Conservation (phyloP, 1,140 invertebrate genomes). For the Amphibalanus amphitrite region DNA sequence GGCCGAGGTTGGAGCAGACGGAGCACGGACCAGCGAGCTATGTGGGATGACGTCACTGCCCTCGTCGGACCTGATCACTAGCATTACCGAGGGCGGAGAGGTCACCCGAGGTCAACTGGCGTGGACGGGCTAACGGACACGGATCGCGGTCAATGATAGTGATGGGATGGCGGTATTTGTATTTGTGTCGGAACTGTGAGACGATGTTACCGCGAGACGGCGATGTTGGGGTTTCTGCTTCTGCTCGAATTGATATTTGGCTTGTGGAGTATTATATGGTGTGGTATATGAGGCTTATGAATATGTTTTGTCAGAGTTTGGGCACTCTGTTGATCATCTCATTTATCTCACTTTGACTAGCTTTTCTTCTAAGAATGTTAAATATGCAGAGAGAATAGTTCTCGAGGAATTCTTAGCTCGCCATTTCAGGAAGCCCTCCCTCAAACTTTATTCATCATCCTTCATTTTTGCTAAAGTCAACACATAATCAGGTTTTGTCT, state of each 20-base stretch:
- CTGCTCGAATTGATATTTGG: no score
- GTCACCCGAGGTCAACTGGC: neutral
- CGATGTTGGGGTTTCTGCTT: no score
- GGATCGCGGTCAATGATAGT: neutral
- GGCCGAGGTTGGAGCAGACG: neutral
- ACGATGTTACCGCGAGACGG: no score
- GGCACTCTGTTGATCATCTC: no score
- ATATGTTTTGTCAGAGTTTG: no score
- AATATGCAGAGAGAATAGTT: no score
- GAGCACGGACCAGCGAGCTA: neutral
- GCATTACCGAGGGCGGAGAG: neutral
- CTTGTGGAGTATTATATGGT: no score
- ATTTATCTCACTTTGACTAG: no score
- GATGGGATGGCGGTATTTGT: neutral
- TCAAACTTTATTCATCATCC: neutral
- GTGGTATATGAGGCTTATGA: no score
- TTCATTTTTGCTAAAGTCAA: neutral
- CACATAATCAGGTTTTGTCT: neutral
- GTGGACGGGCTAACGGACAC: neutral
- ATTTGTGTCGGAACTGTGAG: neutral
- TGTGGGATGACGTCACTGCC: neutral
- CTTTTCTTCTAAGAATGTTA: no score
- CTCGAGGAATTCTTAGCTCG: no score
- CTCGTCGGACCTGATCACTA: neutral
- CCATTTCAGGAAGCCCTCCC: no score